Evolutionary conservation across 2,888 invertebrate genomes (phyloP).

Genomic region (Pristionchus mayeri): DNA sequence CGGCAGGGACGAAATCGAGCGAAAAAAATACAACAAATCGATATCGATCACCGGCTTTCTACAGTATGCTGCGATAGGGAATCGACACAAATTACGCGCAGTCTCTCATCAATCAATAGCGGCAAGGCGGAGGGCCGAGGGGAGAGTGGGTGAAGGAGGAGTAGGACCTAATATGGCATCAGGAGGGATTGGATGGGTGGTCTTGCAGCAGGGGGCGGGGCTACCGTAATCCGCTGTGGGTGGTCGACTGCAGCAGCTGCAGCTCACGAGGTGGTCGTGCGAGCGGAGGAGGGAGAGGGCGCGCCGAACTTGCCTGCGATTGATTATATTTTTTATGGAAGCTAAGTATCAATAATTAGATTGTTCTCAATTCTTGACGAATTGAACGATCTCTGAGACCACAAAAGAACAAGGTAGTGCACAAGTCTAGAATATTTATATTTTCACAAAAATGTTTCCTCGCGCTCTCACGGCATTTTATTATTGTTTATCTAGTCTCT

Average conservation of each 20-base stretch:
- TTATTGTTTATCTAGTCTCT: no score
- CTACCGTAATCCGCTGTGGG: not conserved
- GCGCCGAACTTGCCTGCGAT: constrained; percentile 31
- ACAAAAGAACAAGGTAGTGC: no score
- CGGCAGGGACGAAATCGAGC: not conserved
- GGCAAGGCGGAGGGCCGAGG: not conserved
- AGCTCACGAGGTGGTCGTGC: constrained; percentile 25
- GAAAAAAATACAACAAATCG: constrained; percentile 11
- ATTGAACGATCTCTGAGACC: no score
- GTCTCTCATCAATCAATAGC: constrained; percentile 20
- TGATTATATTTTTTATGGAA: no score
- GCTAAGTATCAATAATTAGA: no score
- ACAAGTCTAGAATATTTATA: no score
- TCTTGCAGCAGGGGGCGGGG: not conserved
- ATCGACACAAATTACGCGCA: not conserved
- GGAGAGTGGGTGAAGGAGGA: no score
- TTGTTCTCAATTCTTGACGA: no score
- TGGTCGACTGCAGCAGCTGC: not conserved
- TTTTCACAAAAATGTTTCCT: no score
- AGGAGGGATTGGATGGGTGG: not conserved
- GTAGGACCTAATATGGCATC: no score
- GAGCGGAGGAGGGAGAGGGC: not conserved
- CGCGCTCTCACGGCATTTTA: no score
- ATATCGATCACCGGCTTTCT: not conserved
- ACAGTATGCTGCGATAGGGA: constrained; percentile 34